A percentile compares a stretch with the other conserved stretches of the same genome.
These are phyloP conservation scores for Corydoras sp. DNA, from an alignment of 2,113 vertebrate species.

Conservation along the genomic window DNA sequence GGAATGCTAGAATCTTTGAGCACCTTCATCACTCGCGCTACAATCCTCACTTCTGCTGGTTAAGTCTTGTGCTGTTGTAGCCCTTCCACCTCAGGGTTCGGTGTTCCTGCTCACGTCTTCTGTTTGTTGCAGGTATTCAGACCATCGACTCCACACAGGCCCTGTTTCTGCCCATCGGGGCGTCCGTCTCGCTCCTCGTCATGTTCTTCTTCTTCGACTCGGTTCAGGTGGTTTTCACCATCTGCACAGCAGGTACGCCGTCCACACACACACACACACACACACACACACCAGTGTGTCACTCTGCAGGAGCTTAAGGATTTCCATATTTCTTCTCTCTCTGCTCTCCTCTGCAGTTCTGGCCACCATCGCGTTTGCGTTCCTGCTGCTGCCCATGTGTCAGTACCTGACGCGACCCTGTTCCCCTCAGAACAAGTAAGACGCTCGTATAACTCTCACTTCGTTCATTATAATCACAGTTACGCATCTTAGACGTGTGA, in stretches of 20 bases:
- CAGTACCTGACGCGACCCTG: slow-evolving; percentile 99
- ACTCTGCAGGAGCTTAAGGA: background rate
- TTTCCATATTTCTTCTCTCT: background rate
- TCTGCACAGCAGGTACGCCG: slow-evolving; percentile 94
- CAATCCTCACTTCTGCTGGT: too few species aligned
- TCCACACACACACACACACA: background rate
- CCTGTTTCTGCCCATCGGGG: slow-evolving; percentile 93
- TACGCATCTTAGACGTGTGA: too few species aligned
- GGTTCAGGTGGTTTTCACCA: slow-evolving; percentile 98
- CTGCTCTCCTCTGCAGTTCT: slow-evolving; percentile 71
- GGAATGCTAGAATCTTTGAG: too few species aligned
- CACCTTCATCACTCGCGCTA: too few species aligned
- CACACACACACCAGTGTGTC: background rate
- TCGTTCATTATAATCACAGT: too few species aligned
- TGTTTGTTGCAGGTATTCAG: slow-evolving; percentile 82
- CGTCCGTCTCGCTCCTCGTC: slow-evolving; percentile 93
- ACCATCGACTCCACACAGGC: slow-evolving; percentile 98
- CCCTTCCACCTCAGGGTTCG: too few species aligned
- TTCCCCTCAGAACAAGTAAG: slow-evolving; percentile 97
- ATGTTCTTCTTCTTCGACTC: slow-evolving; percentile 99
- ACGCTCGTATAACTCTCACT: slow-evolving; percentile 24
- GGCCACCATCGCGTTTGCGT: slow-evolving; percentile 98
- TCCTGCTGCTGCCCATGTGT: slow-evolving; percentile 98
- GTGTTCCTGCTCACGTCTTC: too few species aligned
- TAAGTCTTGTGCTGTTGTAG: too few species aligned